A percentile compares a stretch with the other conserved stretches of the same genome.
Conservation (phyloP, 2,888 invertebrate species). For the Digitonthophagus gazella region DNA sequence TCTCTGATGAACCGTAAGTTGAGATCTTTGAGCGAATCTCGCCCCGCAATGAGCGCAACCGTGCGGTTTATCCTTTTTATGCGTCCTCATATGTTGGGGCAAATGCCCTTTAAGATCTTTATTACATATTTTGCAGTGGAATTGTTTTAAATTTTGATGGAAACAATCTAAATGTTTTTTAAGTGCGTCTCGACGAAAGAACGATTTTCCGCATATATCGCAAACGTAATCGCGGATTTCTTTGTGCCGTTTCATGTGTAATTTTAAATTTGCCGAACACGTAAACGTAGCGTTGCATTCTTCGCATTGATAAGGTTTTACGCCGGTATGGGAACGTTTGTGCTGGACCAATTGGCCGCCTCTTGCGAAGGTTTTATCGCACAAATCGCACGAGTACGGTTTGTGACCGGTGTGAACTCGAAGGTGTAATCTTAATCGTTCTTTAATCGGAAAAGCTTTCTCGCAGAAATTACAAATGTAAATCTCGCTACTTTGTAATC, state of each 20-base stretch:
- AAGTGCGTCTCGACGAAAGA: constrained; percentile 71
- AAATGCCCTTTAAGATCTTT: constrained; percentile 78
- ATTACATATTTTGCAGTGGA: constrained; percentile 78
- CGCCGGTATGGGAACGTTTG: constrained; percentile 69
- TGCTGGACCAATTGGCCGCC: constrained; percentile 76
- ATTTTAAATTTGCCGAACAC: constrained; percentile 61
- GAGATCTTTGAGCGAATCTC: constrained; percentile 79
- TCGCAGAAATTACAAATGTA: constrained; percentile 73
- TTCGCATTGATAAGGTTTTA: constrained; percentile 70
- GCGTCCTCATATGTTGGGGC: constrained; percentile 79
- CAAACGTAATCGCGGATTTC: constrained; percentile 76
- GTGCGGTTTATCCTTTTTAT: constrained; percentile 73
- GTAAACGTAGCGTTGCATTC: constrained; percentile 72
- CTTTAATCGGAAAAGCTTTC: constrained; percentile 74
- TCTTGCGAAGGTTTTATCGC: constrained; percentile 66
- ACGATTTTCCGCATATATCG: constrained; percentile 76
- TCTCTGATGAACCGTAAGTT: constrained; percentile 78
- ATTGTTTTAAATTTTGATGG: constrained; percentile 71
- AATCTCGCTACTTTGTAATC: constrained; percentile 48
- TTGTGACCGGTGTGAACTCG: constrained; percentile 70
- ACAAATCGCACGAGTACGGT: constrained; percentile 63
- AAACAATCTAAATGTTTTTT: constrained; percentile 74
- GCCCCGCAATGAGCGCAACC: constrained; percentile 77
- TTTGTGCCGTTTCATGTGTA: constrained; percentile 68
- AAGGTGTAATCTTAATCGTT: constrained; percentile 71